These are phyloP conservation scores for Centropristis striata DNA, from an alignment of 2,113 vertebrate species.

Conservation along the genomic window DNA sequence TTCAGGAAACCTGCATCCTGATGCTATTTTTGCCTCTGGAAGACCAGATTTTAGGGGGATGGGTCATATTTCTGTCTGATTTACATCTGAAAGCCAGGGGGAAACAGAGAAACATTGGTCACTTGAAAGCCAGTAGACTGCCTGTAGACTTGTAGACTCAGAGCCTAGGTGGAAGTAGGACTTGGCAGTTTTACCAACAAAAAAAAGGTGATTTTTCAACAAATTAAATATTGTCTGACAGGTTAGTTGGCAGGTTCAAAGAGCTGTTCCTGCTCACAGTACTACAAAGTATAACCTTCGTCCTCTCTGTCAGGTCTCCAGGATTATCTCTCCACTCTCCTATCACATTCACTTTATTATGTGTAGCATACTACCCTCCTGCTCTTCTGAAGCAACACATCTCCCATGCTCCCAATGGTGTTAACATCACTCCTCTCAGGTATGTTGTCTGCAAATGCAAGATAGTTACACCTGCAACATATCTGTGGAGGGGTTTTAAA, in stretches of 20 bases:
- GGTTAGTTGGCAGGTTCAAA: not conserved
- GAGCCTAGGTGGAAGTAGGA: not conserved
- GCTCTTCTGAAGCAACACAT: not conserved
- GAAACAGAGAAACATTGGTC: no score
- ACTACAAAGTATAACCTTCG: not conserved
- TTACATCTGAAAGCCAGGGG: slow-evolving; percentile 26
- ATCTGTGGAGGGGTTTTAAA: not conserved
- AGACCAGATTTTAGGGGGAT: not conserved
- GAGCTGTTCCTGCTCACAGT: not conserved
- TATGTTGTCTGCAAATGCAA: not conserved
- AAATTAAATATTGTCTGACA: not conserved
- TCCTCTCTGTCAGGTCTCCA: not conserved
- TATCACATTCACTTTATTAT: not conserved
- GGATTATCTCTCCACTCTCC: not conserved
- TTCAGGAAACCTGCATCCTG: not conserved
- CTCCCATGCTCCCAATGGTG: not conserved
- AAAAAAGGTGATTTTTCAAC: not conserved
- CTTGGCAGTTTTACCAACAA: no score
- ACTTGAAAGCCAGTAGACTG: no score
- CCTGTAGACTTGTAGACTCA: no score
- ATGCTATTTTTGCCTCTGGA: slow-evolving; percentile 6
- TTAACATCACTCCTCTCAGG: not conserved
- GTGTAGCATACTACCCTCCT: not conserved
- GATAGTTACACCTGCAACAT: not conserved
- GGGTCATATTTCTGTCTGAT: not conserved